Evolutionary conservation across 2,113 vertebrate genomes (phyloP).

Genomic region (Spilogale gracilis): DNA sequence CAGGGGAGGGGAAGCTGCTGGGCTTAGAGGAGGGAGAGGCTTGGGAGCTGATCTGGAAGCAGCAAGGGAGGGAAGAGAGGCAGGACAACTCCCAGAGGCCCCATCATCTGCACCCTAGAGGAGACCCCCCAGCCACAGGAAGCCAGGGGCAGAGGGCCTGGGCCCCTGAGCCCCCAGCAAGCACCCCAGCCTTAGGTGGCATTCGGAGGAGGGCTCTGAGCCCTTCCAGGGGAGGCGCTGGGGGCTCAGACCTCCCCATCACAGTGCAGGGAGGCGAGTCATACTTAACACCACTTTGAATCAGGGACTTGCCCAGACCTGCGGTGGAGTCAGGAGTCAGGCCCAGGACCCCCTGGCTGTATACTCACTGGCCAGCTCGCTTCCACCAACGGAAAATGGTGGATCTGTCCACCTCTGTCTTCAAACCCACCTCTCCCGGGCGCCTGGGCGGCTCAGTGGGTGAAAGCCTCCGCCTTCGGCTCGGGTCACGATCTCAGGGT

Average conservation of each 20-base stretch:
- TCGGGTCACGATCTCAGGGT: too few relatives aligned
- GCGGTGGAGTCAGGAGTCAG: background rate
- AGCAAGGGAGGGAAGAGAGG: background rate
- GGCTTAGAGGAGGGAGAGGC: background rate
- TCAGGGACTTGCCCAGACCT: rapidly evolving
- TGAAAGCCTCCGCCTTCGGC: too few relatives aligned
- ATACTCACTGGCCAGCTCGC: too few relatives aligned
- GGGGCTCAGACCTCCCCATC: background rate
- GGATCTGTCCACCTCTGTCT: background rate
- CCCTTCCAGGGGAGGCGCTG: background rate
- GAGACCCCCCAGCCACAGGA: rapidly evolving
- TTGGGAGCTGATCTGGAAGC: background rate
- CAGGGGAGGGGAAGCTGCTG: background rate
- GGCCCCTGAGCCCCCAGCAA: rapidly evolving
- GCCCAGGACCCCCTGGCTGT: background rate
- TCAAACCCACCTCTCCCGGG: background rate
- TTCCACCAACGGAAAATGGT: background rate
- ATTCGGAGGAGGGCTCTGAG: background rate
- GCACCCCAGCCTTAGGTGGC: background rate
- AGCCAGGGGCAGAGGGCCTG: too few relatives aligned
- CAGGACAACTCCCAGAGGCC: background rate
- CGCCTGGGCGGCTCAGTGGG: too few relatives aligned
- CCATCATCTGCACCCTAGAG: background rate
- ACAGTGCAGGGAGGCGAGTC: background rate
- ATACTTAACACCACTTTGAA: background rate